Evolutionary conservation across 2,797 vertebrate genomes (phyloP).

Genomic region (Zonotrichia albicollis): DNA sequence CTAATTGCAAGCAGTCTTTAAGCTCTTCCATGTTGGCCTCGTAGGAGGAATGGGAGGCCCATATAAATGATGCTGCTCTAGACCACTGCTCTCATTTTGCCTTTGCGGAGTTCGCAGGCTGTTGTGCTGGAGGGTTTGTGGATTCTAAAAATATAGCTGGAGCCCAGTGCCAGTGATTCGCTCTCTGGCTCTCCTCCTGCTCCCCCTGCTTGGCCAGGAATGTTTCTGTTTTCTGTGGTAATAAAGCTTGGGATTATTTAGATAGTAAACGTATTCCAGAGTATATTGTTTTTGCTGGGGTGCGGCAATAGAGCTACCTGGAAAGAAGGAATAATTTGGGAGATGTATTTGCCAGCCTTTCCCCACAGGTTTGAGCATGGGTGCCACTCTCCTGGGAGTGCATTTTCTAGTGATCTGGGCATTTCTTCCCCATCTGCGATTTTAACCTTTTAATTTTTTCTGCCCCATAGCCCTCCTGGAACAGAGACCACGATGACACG

Average conservation of each 20-base stretch:
- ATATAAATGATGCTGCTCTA: background rate
- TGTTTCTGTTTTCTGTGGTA: conserved; percentile 72
- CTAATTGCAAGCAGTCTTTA: conserved; percentile 75
- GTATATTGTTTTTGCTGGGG: conserved; percentile 22
- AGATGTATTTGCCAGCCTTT: background rate
- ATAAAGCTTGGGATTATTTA: conserved; percentile 66
- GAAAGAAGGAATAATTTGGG: background rate
- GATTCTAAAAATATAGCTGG: conserved; percentile 65
- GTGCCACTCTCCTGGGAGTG: background rate
- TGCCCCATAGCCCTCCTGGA: conserved; percentile 91
- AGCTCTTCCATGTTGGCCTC: conserved; percentile 68
- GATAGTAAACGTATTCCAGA: conserved; percentile 22
- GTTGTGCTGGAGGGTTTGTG: conserved; percentile 39
- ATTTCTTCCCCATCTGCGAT: background rate
- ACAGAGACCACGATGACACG: conserved; percentile 98
- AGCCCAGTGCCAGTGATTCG: conserved; percentile 42
- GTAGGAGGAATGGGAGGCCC: conserved; percentile 48
- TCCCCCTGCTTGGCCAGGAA: conserved; percentile 33
- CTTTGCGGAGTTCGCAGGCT: conserved; percentile 38
- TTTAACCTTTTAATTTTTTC: background rate
- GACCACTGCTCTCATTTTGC: conserved; percentile 47
- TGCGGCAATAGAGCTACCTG: background rate
- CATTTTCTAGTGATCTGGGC: accelerated
- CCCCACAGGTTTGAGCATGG: accelerated
- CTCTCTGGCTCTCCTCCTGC: background rate